Evolutionary conservation across 2,797 vertebrate species (phyloP), one percentile per base, ranked within the genome.

Genomic region (Enteromius unitaeniatus): DNA sequence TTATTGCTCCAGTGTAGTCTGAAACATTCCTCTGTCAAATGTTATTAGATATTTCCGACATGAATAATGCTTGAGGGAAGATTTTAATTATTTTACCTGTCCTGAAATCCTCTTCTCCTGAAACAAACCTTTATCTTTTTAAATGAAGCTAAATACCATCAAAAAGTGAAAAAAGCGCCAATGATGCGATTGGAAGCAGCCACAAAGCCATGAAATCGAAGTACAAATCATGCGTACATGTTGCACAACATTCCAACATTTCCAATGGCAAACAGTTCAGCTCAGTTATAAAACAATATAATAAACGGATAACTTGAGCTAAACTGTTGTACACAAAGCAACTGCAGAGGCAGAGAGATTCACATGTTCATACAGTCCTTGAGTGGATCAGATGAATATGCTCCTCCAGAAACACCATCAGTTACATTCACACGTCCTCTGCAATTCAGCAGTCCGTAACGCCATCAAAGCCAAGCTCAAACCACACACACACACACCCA

Each of bases 111-210:
- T 78, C 67, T 75, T 64, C 62, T 68, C 40, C 69, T 79, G 7
- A 45, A 84, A 87, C 51, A 69, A 72, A 69, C 21, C 1, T 55
- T 23, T 9, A 75, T 23, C 2, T 13, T 40, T 55, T 77, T 40
- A 65, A 42, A 21, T 49, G 11, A 34, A 82, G 49, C 23, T 81
- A 51, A 68, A 86, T 55, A 70, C 60, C 51, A 84, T 42, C 26
- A 84, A 81, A 28, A 19, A 77, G 82, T 65, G 70, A 17, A 62
- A 47, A 79, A 13, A 64, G 72, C 73, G 79, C 64, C 82, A 86
- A 31, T 69, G 26, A 58, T 26, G 60, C 62, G 79, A n/a, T 7
- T 37, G 45, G 11, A 72, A 64, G 58, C 83, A 84, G 55, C 76
- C 67, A 73, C 8, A 60, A 78, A 84, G 65, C 37, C 15, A n/a